A percentile compares a stretch with the other conserved stretches of the same genome.
Evolutionary conservation across 92 coral and sea anemone species (phyloP).

Genomic region (Plumapathes pennacea): DNA sequence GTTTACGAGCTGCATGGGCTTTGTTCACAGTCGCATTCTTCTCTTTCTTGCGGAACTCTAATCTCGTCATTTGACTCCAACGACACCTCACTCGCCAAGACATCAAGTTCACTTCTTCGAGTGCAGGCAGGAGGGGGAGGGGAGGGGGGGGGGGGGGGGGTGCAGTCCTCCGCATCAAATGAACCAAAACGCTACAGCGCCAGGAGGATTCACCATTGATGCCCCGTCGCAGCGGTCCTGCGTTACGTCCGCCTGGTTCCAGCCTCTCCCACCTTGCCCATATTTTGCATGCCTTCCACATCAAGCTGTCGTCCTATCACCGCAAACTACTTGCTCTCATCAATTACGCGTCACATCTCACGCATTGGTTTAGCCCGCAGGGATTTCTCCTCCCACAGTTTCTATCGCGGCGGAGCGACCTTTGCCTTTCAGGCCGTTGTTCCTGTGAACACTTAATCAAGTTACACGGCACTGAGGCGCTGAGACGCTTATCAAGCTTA

Average conservation of each 20-base stretch:
- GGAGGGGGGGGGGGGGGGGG: too few species aligned
- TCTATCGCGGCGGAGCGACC: constrained; percentile 8
- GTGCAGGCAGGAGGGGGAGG: too few species aligned
- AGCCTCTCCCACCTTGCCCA: neutral
- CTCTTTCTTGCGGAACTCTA: constrained; percentile 36
- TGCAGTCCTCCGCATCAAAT: constrained; percentile 10
- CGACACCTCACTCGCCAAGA: constrained; percentile 14
- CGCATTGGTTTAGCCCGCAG: constrained; percentile 4
- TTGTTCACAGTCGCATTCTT: constrained; percentile 28
- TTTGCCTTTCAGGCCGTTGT: constrained; percentile 9
- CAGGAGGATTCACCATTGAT: constrained; percentile 1
- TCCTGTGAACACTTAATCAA: constrained; percentile 10
- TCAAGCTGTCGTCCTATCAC: constrained; percentile 3
- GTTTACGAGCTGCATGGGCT: constrained; percentile 19
- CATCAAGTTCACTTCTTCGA: neutral
- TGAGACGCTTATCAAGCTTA: constrained; percentile 11
- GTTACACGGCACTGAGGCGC: constrained; percentile 19
- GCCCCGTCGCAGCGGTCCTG: constrained; percentile 19
- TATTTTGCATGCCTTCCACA: constrained; percentile 3
- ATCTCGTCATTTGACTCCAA: constrained; percentile 25
- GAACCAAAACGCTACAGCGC: constrained; percentile 26
- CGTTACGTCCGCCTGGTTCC: constrained; percentile 15
- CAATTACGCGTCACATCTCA: neutral
- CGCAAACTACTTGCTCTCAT: neutral
- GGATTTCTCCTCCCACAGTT: constrained; percentile 22